Evolutionary conservation across 1,140 invertebrate genomes (phyloP).

Genomic region (Papilio xuthus): DNA sequence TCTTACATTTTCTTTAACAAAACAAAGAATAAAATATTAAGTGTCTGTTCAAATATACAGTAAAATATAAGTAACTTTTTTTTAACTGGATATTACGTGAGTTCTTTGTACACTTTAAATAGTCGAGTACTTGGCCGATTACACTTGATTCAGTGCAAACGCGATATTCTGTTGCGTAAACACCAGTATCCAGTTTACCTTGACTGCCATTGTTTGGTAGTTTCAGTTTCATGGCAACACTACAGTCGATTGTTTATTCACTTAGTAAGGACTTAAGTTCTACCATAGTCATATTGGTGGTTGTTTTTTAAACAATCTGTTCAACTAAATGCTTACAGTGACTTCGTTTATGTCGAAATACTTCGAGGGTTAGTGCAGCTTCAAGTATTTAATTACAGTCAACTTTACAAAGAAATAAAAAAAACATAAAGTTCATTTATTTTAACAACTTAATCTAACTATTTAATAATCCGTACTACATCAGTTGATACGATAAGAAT

Average conservation of each 20-base stretch:
- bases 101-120: neutral
- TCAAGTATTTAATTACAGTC: too few species aligned
- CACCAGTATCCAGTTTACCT: conserved; percentile 56
- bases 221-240: conserved; percentile 25
- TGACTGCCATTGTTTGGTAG: conserved; percentile 48
- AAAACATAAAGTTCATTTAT: too few species aligned
- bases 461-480: too few species aligned
- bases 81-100: neutral
- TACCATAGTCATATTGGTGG: neutral
- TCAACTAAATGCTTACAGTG: neutral
- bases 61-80: neutral
- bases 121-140: conserved; percentile 54
- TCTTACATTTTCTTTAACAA: too few species aligned
- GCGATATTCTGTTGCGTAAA: conserved; percentile 49
- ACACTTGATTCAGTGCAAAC: conserved; percentile 60
- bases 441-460: too few species aligned
- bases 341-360: too few species aligned
- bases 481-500: too few species aligned
- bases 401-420: too few species aligned
- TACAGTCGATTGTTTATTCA: conserved; percentile 1
- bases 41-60: too few species aligned
- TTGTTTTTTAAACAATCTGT: neutral
- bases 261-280: neutral
- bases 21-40: too few species aligned
- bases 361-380: too few species aligned